Percentiles rank a stretch among this genome's conserved stretches.
Evolutionary conservation across 2,888 invertebrate genomes (phyloP).

Genomic region (Galerucella calmariensis): DNA sequence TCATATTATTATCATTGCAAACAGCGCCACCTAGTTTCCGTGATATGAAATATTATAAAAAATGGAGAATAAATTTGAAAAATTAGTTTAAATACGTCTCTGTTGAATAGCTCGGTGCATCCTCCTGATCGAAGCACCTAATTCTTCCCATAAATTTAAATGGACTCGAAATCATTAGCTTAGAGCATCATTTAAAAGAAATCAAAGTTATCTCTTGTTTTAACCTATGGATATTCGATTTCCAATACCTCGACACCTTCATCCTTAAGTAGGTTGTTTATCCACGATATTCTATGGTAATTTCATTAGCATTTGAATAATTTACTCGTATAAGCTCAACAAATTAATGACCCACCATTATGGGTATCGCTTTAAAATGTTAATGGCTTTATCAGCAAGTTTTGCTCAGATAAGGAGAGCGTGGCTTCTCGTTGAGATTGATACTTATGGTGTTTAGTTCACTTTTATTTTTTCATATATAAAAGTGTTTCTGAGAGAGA

Average conservation of each 20-base stretch:
- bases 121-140: slow-evolving; percentile 35
- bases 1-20: too few relatives aligned
- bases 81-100: slow-evolving; percentile 18
- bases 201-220: slow-evolving; percentile 43
- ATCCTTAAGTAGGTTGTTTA: slow-evolving; percentile 45
- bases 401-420: slow-evolving; percentile 31
- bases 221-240: slow-evolving; percentile 44
- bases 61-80: too few relatives aligned
- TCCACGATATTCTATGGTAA: slow-evolving; percentile 43
- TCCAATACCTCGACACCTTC: slow-evolving; percentile 50
- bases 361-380: slow-evolving; percentile 37
- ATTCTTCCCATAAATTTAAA: slow-evolving; percentile 38
- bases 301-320: slow-evolving; percentile 48
- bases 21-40: too few relatives aligned
- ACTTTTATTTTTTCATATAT: neutral
- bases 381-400: slow-evolving; percentile 41
- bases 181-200: slow-evolving; percentile 42
- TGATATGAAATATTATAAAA: too few relatives aligned
- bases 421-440: slow-evolving; percentile 1
- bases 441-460: slow-evolving; percentile 8
- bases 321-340: slow-evolving; percentile 46
- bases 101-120: slow-evolving; percentile 23
- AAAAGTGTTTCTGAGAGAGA: too few relatives aligned
- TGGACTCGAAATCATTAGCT: slow-evolving; percentile 39
- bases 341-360: slow-evolving; percentile 44